Evolutionary conservation across 2,113 vertebrate species (phyloP).

Genomic region (Lophochroa leadbeateri): DNA sequence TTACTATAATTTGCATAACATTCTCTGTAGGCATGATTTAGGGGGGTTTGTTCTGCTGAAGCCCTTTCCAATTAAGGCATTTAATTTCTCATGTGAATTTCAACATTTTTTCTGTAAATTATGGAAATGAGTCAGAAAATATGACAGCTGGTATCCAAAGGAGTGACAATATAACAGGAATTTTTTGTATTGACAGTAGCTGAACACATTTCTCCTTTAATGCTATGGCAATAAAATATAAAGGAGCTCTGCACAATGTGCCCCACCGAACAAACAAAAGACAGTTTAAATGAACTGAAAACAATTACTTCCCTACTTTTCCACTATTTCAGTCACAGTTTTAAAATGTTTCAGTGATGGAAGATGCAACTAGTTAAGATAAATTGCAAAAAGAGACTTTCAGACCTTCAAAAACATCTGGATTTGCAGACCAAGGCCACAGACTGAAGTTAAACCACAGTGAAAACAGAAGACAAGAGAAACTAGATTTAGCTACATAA

Average conservation of each 20-base stretch:
- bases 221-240: neutral
- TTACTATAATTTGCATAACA: neutral
- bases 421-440: neutral
- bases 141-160: neutral
- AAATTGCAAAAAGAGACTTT: neutral
- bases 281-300: neutral
- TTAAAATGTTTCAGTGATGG: neutral
- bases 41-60: neutral
- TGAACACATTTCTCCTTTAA: neutral
- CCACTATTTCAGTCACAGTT: neutral
- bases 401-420: neutral
- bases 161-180: neutral
- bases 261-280: neutral
- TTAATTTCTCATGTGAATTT: neutral
- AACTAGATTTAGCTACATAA: neutral
- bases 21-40: neutral
- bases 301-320: neutral
- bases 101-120: neutral
- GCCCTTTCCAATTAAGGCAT: neutral
- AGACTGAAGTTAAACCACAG: neutral
- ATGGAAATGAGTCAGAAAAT: neutral
- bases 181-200: neutral
- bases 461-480: neutral
- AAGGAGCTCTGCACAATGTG: neutral
- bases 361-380: neutral